These are phyloP conservation scores for Dioctria rufipes DNA, from an alignment of 2,888 invertebrate genomes.

Conservation along the genomic window DNA sequence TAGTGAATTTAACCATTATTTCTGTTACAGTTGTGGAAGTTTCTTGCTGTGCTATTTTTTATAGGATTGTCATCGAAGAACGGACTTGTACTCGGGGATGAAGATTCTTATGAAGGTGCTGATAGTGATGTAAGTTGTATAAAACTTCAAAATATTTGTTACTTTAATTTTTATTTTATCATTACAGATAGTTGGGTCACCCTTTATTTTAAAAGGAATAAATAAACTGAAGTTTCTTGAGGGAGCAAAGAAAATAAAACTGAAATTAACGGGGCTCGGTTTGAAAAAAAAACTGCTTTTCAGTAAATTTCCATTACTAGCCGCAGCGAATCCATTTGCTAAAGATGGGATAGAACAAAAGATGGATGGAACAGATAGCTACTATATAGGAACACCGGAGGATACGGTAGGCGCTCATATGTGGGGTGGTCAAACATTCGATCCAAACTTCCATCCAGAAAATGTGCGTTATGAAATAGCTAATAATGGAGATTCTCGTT, in stretches of 20 bases:
- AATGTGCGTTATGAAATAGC: background rate
- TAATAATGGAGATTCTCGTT: background rate
- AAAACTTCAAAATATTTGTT: background rate
- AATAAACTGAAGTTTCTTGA: slow-evolving; percentile 23
- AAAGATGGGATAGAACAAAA: background rate
- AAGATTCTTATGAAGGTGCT: background rate
- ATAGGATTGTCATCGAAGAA: background rate
- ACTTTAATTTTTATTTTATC: too few species aligned
- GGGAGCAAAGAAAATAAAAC: slow-evolving; percentile 11
- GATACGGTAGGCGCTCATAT: slow-evolving; percentile 15
- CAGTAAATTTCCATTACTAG: slow-evolving; percentile 31
- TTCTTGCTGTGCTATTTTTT: slow-evolving; percentile 4
- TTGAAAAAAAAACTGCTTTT: slow-evolving; percentile 26
- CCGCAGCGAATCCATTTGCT: slow-evolving; percentile 19
- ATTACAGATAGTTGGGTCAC: background rate
- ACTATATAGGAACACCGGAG: slow-evolving; percentile 32
- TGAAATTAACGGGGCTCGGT: slow-evolving; percentile 13
- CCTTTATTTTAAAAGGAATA: background rate
- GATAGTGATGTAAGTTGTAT: background rate
- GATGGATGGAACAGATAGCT: slow-evolving; percentile 24
- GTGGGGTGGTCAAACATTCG: slow-evolving; percentile 27
- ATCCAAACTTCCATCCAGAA: slow-evolving; percentile 13
- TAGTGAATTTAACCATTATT: background rate
- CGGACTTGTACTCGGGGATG: background rate
- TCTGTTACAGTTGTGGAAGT: slow-evolving; percentile 5